phyloP scores from a whole-genome alignment of 2,113 vertebrate genomes.

The Merops nubicus region DNA sequence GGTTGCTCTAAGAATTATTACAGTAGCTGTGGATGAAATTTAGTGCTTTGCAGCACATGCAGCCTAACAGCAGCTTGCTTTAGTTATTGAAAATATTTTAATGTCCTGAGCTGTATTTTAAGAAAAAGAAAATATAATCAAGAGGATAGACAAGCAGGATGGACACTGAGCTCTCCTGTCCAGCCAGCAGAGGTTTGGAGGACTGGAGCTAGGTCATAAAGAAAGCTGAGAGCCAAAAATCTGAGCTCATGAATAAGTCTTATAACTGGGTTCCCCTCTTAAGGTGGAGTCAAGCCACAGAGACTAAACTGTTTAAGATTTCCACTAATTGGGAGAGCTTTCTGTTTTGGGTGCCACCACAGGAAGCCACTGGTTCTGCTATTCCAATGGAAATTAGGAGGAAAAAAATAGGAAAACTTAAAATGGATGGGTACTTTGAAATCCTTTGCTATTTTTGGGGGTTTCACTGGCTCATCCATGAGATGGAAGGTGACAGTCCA shows the following conservation, averaged over 20 bases:
- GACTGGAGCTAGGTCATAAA: background rate
- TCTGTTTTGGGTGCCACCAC: background rate
- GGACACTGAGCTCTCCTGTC: background rate
- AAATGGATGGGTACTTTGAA: background rate
- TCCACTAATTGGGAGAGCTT: background rate
- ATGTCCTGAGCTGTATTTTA: background rate
- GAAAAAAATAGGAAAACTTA: fast-evolving
- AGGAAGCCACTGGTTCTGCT: background rate
- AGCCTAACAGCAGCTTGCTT: background rate
- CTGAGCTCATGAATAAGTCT: background rate
- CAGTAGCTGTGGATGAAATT: background rate
- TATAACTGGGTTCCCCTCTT: background rate
- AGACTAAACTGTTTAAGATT: background rate
- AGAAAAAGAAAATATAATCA: background rate
- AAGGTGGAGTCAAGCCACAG: background rate
- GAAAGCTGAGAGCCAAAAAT: background rate
- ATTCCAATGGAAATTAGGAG: background rate
- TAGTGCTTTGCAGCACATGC: constrained; percentile 18
- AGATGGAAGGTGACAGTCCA: background rate
- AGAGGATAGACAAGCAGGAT: background rate
- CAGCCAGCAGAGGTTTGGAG: background rate
- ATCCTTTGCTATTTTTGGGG: background rate
- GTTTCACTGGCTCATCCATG: background rate
- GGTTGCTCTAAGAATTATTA: constrained; percentile 29
- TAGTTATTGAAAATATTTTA: constrained; percentile 11